These are phyloP conservation scores for Vanessa atalanta DNA, from an alignment of 1,140 invertebrate genomes.

Conservation along the genomic window DNA sequence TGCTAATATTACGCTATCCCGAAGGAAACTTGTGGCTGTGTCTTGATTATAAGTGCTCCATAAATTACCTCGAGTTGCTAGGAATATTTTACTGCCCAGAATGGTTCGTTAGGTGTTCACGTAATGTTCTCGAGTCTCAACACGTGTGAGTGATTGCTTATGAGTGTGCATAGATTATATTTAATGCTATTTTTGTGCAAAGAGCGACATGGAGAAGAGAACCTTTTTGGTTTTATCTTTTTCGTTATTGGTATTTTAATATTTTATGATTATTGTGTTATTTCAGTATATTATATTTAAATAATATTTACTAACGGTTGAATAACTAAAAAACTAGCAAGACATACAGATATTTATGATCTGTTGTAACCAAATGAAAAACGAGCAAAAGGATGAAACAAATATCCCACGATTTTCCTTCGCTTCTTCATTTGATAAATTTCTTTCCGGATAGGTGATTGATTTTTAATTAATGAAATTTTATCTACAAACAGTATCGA, in stretches of 20 bases:
- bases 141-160: constrained; percentile 22
- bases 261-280: not conserved
- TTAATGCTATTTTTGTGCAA: constrained; percentile 20
- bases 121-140: not conserved
- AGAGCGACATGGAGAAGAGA: not conserved
- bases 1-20: not conserved
- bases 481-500: too few species aligned
- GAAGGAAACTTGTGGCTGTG: not conserved
- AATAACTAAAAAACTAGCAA: not conserved
- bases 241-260: not conserved
- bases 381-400: too few species aligned
- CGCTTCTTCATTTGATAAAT: too few species aligned
- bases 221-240: not conserved
- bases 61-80: constrained; percentile 7
- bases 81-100: not conserved
- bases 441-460: too few species aligned
- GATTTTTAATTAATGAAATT: too few species aligned
- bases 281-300: too few species aligned
- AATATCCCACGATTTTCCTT: too few species aligned
- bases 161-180: constrained; percentile 12
- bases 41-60: constrained; percentile 6
- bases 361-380: too few species aligned
- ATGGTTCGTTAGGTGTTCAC: constrained; percentile 9
- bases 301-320: too few species aligned
- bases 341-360: not conserved